Evolutionary conservation across 2,113 vertebrate species (phyloP).

Genomic region (Arizona elegans): DNA sequence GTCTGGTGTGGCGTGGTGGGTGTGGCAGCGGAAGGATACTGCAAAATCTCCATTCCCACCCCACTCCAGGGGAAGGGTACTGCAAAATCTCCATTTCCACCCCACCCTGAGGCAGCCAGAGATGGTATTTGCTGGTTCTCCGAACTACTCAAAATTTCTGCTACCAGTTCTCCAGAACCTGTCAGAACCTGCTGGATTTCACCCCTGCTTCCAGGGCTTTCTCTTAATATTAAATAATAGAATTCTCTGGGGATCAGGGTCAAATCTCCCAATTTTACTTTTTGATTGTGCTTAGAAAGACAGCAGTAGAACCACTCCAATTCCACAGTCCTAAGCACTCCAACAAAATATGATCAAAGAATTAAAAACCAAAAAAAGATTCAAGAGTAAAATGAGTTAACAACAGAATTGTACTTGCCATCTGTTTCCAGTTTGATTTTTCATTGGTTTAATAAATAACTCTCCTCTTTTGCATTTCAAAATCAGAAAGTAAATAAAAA

Average conservation of each 20-base stretch:
- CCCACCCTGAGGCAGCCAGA: no score
- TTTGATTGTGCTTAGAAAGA: not conserved
- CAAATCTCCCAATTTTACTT: not conserved
- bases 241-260: not conserved
- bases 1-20: no score
- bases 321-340: no score
- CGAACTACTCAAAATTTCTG: no score
- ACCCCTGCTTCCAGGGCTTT: not conserved
- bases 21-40: no score
- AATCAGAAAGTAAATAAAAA: not conserved
- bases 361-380: not conserved
- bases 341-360: not conserved
- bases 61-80: no score
- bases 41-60: no score
- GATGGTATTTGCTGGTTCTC: no score
- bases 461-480: not conserved
- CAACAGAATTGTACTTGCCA: not conserved
- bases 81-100: no score
- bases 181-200: no score
- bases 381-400: not conserved
- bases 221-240: not conserved
- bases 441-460: not conserved
- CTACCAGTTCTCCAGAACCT: no score
- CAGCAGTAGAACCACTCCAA: not conserved
- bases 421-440: not conserved